Evolutionary conservation across 1,140 invertebrate genomes (phyloP), one percentile per base, ranked within the genome.

Genomic region (Hyphantria cunea): DNA sequence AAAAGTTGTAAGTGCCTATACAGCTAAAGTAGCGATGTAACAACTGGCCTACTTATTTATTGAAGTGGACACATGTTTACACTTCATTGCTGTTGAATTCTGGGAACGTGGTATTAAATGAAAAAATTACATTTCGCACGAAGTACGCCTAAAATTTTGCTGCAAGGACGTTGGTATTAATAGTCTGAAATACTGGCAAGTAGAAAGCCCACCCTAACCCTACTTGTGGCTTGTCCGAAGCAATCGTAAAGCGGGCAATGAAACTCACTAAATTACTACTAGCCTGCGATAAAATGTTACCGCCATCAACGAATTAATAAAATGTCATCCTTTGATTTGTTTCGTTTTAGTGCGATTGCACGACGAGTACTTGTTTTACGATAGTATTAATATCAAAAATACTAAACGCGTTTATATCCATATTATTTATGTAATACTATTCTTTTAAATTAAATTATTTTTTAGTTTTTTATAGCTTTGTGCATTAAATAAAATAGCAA

Each of bases 241-340:
- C 53, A 45, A 47, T 56, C 53, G 53, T 56, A 56, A 56, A 56
- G 34, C 47, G 47, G 45, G 53, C 32, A 56, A 47, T 56, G 32
- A 56, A 56, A 47, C 53, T 14, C 7, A 54, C 41, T 47, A 47
- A 31, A 56, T 56, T 42, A 56, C 31, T 56, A 47, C 53, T 45
- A 12, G 33, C 15, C 41, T 8, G 25, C 53, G 25, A 56, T 56
- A 56, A 56, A 56, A 56, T 32, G 32, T 45, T 25, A 25, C 53
- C 53, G 53, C 53, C 45, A 56, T 56, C 41, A 56, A 47, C 42
- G 53, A 45, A 47, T 47, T 56, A 56, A 41, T 56, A 37, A 56
- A 56, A 25, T 56, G 53, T 33, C 42, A 56, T 11, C 8, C 41
- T 41, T 47, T 42, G 39, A 55, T 55, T 33, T 55, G 41, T 11